Percentiles rank a stretch among this genome's conserved stretches.
phyloP scores from a whole-genome alignment of 1,140 invertebrate species.

The Helicoverpa zea region DNA sequence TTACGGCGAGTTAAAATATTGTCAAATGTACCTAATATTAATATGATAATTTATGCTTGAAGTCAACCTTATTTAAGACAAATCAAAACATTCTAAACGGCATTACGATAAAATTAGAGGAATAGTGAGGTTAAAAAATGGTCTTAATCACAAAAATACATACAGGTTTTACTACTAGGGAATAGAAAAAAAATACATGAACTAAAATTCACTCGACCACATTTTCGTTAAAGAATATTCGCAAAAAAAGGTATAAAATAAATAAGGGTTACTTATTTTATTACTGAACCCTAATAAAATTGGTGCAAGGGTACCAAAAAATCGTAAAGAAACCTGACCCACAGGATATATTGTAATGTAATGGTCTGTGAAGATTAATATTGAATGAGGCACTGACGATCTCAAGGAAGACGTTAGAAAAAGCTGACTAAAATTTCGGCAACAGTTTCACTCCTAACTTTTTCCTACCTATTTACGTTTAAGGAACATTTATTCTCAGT shows the following conservation, averaged over 20 bases:
- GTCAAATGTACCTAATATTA: no score
- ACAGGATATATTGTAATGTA: neutral
- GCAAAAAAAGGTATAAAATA: neutral
- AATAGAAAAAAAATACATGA: neutral
- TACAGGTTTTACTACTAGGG: no score
- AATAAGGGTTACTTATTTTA: constrained; percentile 1
- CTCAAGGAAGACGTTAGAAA: neutral
- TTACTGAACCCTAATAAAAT: constrained; percentile 24
- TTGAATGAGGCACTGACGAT: neutral
- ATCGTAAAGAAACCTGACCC: constrained; percentile 24
- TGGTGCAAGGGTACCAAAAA: neutral
- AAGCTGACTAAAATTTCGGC: neutral
- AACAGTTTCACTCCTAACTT: no score
- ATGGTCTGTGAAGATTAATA: constrained; percentile 7
- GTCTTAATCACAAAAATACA: no score
- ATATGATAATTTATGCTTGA: no score
- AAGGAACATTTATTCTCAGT: no score
- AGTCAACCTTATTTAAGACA: no score
- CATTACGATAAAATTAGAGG: no score
- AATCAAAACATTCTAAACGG: no score
- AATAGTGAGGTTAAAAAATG: no score
- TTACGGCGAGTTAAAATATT: neutral
- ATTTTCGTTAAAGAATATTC: neutral
- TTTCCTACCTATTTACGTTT: no score
- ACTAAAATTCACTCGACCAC: neutral